Evolutionary conservation across 2,113 vertebrate species (phyloP), one percentile per base, ranked within the genome.

Genomic region (Microcebus lehilahytsara): DNA sequence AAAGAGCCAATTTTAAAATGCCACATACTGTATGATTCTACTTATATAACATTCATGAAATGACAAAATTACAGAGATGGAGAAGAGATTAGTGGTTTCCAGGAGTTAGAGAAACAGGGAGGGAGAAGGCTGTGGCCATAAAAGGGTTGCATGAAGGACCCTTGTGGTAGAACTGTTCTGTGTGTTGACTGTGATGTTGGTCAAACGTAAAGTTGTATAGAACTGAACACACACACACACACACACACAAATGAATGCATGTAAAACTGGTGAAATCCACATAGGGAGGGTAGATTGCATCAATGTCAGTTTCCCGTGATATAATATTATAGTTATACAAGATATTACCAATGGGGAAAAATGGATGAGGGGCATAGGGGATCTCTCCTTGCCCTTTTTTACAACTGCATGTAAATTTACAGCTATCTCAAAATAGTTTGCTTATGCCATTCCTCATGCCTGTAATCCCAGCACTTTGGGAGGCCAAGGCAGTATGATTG

Each of bases 131-230:
- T n/a, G 10, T 56, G 40, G 80, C n/a, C 74, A 64, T 72, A 66
- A 58, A 85, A 78, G 16, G 6, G 8, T 89, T 81, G 37, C 20
- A 78, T 3, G 23, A 83, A 37, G 42, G 12, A 75, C 80, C 42
- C 66, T 91, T 80, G 40, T 30, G 42, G 37, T 88, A 34, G 3
- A 91, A 93, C 7, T 81, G 11, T 66, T 84, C 49, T 74, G 12
- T 90, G 62, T 84, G 64, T 89, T 60, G 46, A 79, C 51, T 69
- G 4, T 42, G 12, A 16, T 40, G 9, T 30, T 72, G 37, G n/a
- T 94, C 60, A 81, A 91, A 91, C 37, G 83, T 77, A 32, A 95
- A 81, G 91, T 3, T 94, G 20, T n/a, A 60, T 22, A 56, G 69
- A 95, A 88, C 69, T 80, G 83, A 58, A 85, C 32, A 89, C 16